A percentile compares a stretch with the other conserved stretches of the same genome.
Conservation (phyloP, 2,113 vertebrate species). For the Hemiscyllium ocellatum region DNA sequence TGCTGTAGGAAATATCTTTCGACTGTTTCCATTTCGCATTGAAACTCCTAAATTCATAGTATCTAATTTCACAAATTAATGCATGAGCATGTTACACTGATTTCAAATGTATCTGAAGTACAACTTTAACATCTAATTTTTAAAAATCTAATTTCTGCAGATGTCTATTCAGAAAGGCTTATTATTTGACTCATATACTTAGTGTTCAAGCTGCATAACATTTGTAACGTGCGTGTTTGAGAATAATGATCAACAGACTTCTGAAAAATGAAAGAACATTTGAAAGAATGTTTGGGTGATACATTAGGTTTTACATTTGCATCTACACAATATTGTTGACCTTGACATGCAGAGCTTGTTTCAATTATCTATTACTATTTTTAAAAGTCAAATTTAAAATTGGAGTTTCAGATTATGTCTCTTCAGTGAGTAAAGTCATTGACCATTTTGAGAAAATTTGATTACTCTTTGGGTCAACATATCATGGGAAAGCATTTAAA, state of each 20-base stretch:
- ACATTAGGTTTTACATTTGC: not conserved
- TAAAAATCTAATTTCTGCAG: not conserved
- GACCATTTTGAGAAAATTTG: not conserved
- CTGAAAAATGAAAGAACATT: not conserved
- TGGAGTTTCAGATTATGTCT: not conserved
- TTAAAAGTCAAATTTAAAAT: not conserved
- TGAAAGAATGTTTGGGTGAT: not conserved
- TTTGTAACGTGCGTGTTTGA: not conserved
- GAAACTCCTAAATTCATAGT: not conserved
- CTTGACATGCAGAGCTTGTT: not conserved
- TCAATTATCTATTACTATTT: not conserved
- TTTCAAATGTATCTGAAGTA: not conserved
- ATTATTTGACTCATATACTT: not conserved
- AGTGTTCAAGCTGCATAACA: not conserved
- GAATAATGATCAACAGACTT: not conserved
- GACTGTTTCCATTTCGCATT: not conserved
- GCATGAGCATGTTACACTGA: not conserved
- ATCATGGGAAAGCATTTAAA: slow-evolving; percentile 25
- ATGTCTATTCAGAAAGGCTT: not conserved
- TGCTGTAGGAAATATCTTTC: not conserved
- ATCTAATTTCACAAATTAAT: not conserved
- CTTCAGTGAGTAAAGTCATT: not conserved
- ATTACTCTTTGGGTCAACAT: not conserved
- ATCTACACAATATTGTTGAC: not conserved
- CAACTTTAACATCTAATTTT: not conserved